Base-by-base conservation (phyloP, 2,113 vertebrate genomes). In the Petrocephalus zakoni region DNA sequence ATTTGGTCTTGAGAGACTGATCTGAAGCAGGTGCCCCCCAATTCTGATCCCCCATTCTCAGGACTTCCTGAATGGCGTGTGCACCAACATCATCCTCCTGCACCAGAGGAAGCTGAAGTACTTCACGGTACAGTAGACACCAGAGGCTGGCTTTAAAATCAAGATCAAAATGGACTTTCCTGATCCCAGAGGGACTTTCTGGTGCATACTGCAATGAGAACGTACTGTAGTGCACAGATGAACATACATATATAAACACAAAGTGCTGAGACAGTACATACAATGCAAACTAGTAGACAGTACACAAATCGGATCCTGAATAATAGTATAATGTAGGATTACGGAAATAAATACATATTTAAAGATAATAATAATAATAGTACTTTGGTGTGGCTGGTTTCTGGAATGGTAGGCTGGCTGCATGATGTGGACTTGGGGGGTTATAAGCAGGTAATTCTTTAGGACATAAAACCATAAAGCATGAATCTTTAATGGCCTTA, bases 41-140 rank as follows among this genome's bases (percentile, higher is more conserved):
- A 97, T 99, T 87, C 96, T 99, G 68, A 97, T 99, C 93, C 99
- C 98, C 0, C 98, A 99, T 88, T 99, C 98, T 55, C 98, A 99
- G 93, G 98, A 99, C 92, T 99, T 99, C 90, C 92, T 99, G 90
- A 99, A 99, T 0, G 98, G 98, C 0, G 97, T 99, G 89, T 99
- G 98, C 90, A 99, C 97, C 90, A 99, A 99, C 91, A 99, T 99
- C 91, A 99, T 98, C 89, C 96, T 99, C 91, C 94, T 99, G 93
- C 97, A 99, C 92, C 97, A 97, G 93, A 96, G 94, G 89, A 99
- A 99, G 53, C 97, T 99, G 37, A 99, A 99, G 91, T 97, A 99
- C 89, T 99, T 98, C 91, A 99, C 98, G 0, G 98, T 99, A 99
- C 98, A 0, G 98, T 99, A 91, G 95, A 96, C 90, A 6, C 22